Percentiles rank a stretch among this genome's conserved stretches.
Evolutionary conservation across 2,888 invertebrate genomes (phyloP).

Genomic region (Drosophila emarginata): DNA sequence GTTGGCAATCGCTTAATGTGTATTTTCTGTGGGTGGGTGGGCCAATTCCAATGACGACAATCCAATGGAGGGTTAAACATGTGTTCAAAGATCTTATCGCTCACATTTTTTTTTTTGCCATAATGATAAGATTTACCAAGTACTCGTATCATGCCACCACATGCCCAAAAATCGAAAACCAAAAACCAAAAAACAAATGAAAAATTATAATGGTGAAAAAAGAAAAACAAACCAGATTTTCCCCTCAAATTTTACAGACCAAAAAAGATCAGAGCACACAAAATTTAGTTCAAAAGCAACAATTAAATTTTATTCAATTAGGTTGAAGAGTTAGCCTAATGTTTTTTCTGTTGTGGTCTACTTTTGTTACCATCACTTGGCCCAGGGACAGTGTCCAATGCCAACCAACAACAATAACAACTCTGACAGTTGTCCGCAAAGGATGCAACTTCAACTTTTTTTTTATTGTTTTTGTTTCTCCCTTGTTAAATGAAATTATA

Average conservation of each 20-base stretch:
- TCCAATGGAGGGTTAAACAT: slow-evolving; percentile 14
- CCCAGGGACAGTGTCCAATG: background rate
- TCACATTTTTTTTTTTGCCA: background rate
- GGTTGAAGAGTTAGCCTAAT: background rate
- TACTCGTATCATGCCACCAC: slow-evolving; percentile 6
- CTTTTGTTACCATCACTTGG: background rate
- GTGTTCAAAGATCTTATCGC: slow-evolving; percentile 12
- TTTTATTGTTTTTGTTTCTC: background rate
- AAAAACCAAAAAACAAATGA: background rate
- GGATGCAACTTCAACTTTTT: background rate
- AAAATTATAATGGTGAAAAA: background rate
- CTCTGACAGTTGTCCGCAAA: background rate
- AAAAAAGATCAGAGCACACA: background rate
- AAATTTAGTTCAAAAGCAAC: background rate
- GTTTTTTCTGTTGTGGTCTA: background rate
- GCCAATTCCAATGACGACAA: slow-evolving; percentile 9
- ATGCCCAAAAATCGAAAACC: background rate
- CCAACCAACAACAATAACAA: background rate
- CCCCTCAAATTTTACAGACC: background rate
- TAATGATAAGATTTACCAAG: slow-evolving; percentile 2
- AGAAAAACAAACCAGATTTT: background rate
- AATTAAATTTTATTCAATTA: slow-evolving; percentile 11
- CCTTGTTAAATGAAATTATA: background rate
- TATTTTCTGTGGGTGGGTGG: slow-evolving; percentile 1
- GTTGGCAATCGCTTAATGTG: background rate